Evolutionary conservation across 2,888 invertebrate genomes (phyloP).

Genomic region (Hemaris fuciformis): DNA sequence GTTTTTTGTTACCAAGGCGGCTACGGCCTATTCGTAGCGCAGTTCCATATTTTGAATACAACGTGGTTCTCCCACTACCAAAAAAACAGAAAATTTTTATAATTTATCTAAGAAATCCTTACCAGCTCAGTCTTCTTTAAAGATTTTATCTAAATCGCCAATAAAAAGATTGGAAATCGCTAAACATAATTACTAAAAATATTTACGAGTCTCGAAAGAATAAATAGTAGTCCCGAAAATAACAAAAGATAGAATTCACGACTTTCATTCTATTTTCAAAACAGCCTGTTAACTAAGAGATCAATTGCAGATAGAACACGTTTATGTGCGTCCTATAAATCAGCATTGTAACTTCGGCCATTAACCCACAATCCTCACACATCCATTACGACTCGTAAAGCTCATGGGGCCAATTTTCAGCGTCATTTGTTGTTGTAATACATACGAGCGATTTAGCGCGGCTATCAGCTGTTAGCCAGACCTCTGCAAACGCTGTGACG

Average conservation of each 20-base stretch:
- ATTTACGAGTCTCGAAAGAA: background rate
- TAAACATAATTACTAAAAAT: no score
- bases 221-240: background rate
- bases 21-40: no score
- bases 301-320: conserved; percentile 19
- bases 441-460: conserved; percentile 22
- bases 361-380: conserved; percentile 4
- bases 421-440: conserved; percentile 23
- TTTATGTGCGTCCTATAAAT: conserved; percentile 15
- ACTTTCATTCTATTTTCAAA: background rate
- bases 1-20: no score
- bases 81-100: no score
- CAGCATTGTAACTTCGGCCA: background rate
- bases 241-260: background rate
- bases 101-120: no score
- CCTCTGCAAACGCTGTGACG: conserved; percentile 16
- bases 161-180: no score
- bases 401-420: conserved; percentile 26
- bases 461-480: conserved; percentile 27
- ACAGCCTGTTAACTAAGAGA: background rate
- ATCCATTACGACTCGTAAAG: conserved; percentile 2
- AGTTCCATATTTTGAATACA: no score
- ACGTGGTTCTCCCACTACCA: no score
- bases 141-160: no score
- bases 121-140: no score